Base-by-base conservation (phyloP, 2,797 vertebrate species). In the Gila robusta region DNA sequence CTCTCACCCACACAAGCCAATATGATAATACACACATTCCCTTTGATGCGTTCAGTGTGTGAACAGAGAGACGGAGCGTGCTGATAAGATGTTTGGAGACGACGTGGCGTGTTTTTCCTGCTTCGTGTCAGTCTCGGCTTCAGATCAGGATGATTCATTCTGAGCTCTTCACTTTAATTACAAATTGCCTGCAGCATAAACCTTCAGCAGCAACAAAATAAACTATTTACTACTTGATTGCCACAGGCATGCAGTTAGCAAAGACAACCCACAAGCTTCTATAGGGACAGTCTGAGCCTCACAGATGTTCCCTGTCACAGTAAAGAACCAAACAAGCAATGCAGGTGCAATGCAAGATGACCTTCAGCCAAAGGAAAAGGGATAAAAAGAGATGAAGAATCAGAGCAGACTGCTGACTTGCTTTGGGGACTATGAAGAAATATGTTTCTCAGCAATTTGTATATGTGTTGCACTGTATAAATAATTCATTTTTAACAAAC, bases 141-240 rank as follows among this genome's bases (percentile, higher is more conserved):
- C 16, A 73, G 19, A 79, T 64, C 32, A 47, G 73, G 72, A 85
- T 70, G 70, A 86, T 47, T 39, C 21, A 47, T 56, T 79, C 41
- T 35, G 35, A 59, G 49, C 28, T 47, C n/a, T 84, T 47, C 28
- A 5, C 66, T 87, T 88, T 89, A 86, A 90, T 89, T 86, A 84
- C 72, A 35, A 54, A 28, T 39, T 47, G 66, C 35, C 70, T 39
- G 85, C 47, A 77, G 52, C 35, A 83, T 9, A 56, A 74, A 23
- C 37, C 44, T 37, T 64, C 76, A 23, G 71, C 41, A 72, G 39
- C 26, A 77, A 81, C 77, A 66, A 71, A 62, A n/a, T 26, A 14
- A 82, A 85, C 86, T 81, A 70, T 59, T 66, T 73, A 56, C 69
- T 74, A 37, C 28, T 54, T 79, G 85, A 82, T 28, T 76, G 70